Conservation (phyloP, 1,140 invertebrate genomes). For the Oryctes rhinoceros region DNA sequence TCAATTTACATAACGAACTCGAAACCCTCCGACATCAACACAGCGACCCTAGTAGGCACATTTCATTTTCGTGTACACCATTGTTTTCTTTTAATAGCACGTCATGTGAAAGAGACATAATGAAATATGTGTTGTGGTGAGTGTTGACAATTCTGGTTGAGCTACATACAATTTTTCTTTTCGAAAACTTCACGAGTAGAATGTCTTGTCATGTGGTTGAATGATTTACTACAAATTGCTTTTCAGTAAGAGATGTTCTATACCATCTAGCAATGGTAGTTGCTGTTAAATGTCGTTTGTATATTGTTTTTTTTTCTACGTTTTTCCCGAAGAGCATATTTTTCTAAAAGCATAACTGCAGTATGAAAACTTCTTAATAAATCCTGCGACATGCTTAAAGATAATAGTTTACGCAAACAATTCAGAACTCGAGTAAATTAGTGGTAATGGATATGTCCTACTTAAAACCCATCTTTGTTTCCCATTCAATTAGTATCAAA, state of each 20-base stretch:
- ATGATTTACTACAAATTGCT: constrained; percentile 34
- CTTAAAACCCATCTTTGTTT: background rate
- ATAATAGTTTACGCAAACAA: background rate
- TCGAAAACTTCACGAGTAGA: background rate
- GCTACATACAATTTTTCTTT: constrained; percentile 2
- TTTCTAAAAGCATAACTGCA: too few species aligned
- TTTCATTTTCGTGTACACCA: background rate
- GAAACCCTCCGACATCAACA: background rate
- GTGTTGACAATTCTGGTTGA: constrained; percentile 20
- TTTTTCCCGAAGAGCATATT: too few species aligned
- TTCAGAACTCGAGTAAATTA: background rate
- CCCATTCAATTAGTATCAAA: background rate
- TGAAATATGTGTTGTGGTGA: constrained; percentile 21
- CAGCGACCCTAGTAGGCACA: background rate
- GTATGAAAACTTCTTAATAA: too few species aligned
- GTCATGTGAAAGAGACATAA: background rate
- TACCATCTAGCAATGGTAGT: background rate
- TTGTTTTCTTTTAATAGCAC: constrained; percentile 32
- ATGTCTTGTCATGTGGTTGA: background rate
- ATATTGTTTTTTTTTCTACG: too few species aligned
- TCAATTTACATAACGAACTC: constrained; percentile 18
- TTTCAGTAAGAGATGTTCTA: background rate
- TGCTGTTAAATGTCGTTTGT: background rate
- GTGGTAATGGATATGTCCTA: background rate
- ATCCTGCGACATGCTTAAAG: too few species aligned